These are phyloP conservation scores for Tineola bisselliella DNA, from an alignment of 2,888 invertebrate species.

Conservation along the genomic window DNA sequence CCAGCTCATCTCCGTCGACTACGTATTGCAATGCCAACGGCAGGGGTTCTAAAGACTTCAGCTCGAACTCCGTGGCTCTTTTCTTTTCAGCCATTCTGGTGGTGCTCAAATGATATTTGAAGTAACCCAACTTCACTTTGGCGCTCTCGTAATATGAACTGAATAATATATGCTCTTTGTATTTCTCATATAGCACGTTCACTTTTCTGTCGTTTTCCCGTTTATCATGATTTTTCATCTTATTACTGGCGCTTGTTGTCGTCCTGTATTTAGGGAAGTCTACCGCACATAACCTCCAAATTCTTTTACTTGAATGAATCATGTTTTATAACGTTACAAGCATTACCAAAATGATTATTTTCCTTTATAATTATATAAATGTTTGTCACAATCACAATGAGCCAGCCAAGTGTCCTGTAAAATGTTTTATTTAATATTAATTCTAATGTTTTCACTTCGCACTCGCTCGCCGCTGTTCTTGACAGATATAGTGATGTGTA, in stretches of 20 bases:
- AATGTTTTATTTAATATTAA: too few species aligned
- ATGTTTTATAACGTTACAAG: too few species aligned
- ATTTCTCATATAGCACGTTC: slow-evolving; percentile 31
- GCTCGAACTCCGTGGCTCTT: slow-evolving; percentile 20
- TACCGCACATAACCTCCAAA: slow-evolving; percentile 53
- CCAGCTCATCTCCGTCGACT: slow-evolving; percentile 35
- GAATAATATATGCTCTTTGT: slow-evolving; percentile 50
- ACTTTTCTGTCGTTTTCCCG: slow-evolving; percentile 29
- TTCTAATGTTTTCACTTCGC: too few species aligned
- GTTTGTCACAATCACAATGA: too few species aligned
- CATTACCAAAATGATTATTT: too few species aligned
- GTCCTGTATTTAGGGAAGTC: slow-evolving; percentile 32
- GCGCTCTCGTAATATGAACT: slow-evolving; percentile 52
- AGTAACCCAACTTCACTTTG: slow-evolving; percentile 40
- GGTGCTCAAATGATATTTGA: slow-evolving; percentile 39
- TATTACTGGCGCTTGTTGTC: slow-evolving; percentile 22
- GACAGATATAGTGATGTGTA: too few species aligned
- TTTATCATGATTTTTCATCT: neutral
- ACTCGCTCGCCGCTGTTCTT: too few species aligned
- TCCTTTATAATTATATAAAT: neutral
- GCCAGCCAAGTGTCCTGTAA: too few species aligned
- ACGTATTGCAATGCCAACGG: slow-evolving; percentile 66
- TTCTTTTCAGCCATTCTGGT: slow-evolving; percentile 33
- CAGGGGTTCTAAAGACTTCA: slow-evolving; percentile 43
- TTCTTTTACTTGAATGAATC: slow-evolving; percentile 31